Evolutionary conservation across 2,888 invertebrate genomes (phyloP), one percentile per base, ranked within the genome.

Genomic region (Chrysodeixis includens): DNA sequence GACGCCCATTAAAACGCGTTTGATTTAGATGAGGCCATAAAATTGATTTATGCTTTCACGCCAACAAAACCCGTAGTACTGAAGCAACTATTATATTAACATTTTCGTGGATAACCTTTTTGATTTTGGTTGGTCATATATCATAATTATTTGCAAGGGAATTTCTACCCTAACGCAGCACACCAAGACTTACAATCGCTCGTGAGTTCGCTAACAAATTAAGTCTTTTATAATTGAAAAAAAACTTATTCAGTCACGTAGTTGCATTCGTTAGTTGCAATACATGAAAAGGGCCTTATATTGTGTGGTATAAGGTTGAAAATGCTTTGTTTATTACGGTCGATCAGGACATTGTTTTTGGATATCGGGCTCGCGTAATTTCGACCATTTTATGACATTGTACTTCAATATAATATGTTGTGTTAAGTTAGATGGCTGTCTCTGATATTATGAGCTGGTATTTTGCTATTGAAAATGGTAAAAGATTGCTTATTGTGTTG

Each of bases 1-100:
- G 94, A 92, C 95, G 92, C 94, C 95, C 95, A 95, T 95, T 95
- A 95, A 95, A 95, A 95, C 94, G 93, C 94, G 95, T 95, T 95
- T 95, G 95, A 95, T 95, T 95, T 95, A 95, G 95, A 95, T 95
- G 94, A 94, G 95, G 93, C 95, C 92, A 95, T 95, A 95, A 95
- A 95, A 95, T 95, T 95, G 95, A 95, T 95, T 95, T 95, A 95
- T 95, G 95, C 92, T 86, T 93, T 95, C 94, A 94, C 95, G 95
- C 95, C 93, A 95, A 94, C 95, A 94, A 94, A 94, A 93, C 93
- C 94, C 94, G 93, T 93, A 91, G 92, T 90, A 93, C 94, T 93
- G 94, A 93, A 93, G 93, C 93, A 94, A 95, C 95, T 95, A 95
- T 95, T 93, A 94, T 94, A 94, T 94, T 95, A 95, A 94, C 95